Conservation (phyloP, 2,113 vertebrate genomes). For the Charina bottae region DNA sequence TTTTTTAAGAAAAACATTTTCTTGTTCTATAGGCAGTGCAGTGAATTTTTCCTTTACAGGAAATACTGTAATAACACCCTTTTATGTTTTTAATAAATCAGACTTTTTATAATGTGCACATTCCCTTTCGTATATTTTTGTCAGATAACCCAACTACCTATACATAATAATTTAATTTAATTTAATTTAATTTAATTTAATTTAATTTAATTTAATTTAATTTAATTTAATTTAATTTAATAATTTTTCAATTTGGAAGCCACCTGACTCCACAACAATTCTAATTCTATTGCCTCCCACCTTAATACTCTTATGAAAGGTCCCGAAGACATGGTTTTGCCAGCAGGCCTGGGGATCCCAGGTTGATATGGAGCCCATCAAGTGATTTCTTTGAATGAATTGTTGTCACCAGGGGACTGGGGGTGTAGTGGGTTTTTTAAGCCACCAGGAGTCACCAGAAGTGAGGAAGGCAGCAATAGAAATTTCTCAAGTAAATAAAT, state of each 20-base stretch:
- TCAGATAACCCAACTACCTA: background rate
- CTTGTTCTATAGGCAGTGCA: background rate
- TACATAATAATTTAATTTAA: background rate
- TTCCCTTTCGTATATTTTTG: background rate
- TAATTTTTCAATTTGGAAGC: background rate
- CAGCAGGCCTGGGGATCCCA: too few relatives aligned
- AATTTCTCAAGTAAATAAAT: too few relatives aligned
- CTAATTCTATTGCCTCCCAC: too few relatives aligned
- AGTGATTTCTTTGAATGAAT: too few relatives aligned
- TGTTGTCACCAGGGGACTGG: too few relatives aligned
- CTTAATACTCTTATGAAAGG: too few relatives aligned
- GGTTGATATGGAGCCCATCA: too few relatives aligned
- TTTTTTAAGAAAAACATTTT: background rate
- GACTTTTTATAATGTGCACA: background rate
- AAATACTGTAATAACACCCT: background rate
- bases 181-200: background rate
- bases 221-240: background rate
- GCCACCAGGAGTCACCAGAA: too few relatives aligned
- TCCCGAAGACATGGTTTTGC: too few relatives aligned
- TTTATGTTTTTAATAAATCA: background rate
- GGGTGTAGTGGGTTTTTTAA: too few relatives aligned
- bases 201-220: background rate
- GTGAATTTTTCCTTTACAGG: background rate
- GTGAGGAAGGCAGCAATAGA: too few relatives aligned
- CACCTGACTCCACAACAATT: background rate